Conservation (phyloP, 1,140 invertebrate genomes). For the Cecropterus lyciades region DNA sequence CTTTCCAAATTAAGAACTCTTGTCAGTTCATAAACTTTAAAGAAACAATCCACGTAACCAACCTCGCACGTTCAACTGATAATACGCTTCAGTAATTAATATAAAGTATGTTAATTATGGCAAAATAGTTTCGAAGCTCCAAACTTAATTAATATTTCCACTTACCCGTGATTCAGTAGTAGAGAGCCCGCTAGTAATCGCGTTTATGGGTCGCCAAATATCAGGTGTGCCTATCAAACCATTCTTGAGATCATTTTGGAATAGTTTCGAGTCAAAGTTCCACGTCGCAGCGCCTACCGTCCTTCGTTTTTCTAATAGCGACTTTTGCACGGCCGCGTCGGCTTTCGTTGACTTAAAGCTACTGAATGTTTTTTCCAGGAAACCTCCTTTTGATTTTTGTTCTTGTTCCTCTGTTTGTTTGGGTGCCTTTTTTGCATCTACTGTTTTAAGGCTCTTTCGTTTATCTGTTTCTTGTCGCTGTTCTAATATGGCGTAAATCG, state of each 20-base stretch:
- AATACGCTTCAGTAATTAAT: conserved; percentile 1
- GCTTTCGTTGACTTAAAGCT: conserved; percentile 75
- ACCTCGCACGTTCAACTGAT: neutral
- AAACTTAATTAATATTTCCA: conserved; percentile 35
- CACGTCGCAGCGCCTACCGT: conserved; percentile 89
- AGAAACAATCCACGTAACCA: conserved; percentile 12
- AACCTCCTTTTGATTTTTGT: conserved; percentile 63
- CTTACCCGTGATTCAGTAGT: conserved; percentile 86
- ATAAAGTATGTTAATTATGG: conserved; percentile 10
- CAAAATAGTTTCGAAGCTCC: conserved; percentile 1
- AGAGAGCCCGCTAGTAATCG: conserved; percentile 87
- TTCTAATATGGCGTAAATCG: conserved; percentile 89
- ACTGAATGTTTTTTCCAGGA: conserved; percentile 69
- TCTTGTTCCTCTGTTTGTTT: conserved; percentile 73
- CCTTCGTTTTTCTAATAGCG: conserved; percentile 86
- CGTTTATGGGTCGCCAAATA: conserved; percentile 89
- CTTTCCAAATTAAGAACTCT: neutral
- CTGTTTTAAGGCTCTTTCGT: conserved; percentile 63
- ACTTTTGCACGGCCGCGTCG: conserved; percentile 70
- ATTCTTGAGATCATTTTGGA: conserved; percentile 86
- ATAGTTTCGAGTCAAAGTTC: conserved; percentile 88
- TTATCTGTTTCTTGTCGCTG: conserved; percentile 67
- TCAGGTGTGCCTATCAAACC: conserved; percentile 89
- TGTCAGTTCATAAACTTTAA: conserved; percentile 2
- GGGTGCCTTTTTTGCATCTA: conserved; percentile 79